Base-by-base conservation (phyloP, 2,888 invertebrate genomes). In the Petrolisthes manimaculis region DNA sequence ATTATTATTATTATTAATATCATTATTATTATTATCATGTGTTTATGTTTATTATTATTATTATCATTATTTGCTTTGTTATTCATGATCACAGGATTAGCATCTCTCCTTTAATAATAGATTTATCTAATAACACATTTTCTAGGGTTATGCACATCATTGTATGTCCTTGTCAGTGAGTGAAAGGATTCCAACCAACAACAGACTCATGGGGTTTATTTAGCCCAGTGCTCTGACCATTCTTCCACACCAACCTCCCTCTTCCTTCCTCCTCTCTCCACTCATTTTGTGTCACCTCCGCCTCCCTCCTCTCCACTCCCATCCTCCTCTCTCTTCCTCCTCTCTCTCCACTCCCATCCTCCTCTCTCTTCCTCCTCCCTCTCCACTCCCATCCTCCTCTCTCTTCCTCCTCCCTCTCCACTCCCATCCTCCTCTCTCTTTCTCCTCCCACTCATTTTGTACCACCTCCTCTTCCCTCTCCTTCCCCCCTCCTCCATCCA, bases 301-400 rank as follows among this genome's bases (percentile, higher is more conserved):
- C 18, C n/a, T 21, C 54, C 56, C 4, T 5, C 21, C 81, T n/a
- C 51, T 61, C 61, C 14, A 37, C 12, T n/a, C 61, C 81, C 24
- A 37, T 81, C 81, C 24, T 21, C 18, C 61, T 61, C 24, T 81
- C 81, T 56, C 81, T 81, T 21, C 54, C 79, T 53, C 79, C 54
- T 21, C 61, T 61, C 54, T 54, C 21, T 8, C 24, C 81, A 53
- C 61, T 56, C 61, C 54, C 81, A 21, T 24, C 24, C 61, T 24
- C n/a, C 54, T 54, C 24, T 61, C 54, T 54, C 24, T 61, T 81
- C 56, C 21, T 37, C 54, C 61, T 24, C 61, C 24, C 81, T 21
- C 81, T 61, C 81, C 2, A n/a, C 24, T 24, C 21, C 61, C 54
- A 21, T n/a, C 81, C 54, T 54, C 12, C 61, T 54, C 56, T 37